A percentile compares a stretch with the other conserved stretches of the same genome.
Conservation (phyloP, 1,140 invertebrate genomes). For the Microplitis mediator region DNA sequence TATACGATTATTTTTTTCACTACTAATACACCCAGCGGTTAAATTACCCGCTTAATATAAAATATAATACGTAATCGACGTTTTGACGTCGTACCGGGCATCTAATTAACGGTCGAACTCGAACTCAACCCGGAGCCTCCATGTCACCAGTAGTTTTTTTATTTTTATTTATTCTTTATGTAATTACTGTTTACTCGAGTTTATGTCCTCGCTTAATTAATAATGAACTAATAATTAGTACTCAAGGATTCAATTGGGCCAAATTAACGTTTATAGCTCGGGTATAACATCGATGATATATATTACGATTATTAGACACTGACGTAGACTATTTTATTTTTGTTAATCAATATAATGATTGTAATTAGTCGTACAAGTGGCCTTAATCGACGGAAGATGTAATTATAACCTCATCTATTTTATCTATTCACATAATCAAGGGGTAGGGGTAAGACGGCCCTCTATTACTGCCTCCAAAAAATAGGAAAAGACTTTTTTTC, state of each 20-base stretch:
- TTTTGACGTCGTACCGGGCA: too few species aligned
- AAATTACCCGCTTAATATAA: too few species aligned
- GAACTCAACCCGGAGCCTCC: too few species aligned
- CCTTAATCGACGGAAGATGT: conserved; percentile 48
- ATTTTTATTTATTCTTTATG: background rate
- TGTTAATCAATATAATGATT: conserved; percentile 46
- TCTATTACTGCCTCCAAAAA: too few species aligned
- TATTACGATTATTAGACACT: background rate
- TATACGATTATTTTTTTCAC: too few species aligned
- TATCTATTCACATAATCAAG: background rate
- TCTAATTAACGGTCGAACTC: too few species aligned
- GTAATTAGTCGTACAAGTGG: conserved; percentile 41
- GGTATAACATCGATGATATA: conserved; percentile 3
- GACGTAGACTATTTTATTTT: conserved; percentile 22
- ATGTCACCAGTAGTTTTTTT: too few species aligned
- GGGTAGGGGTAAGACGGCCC: too few species aligned
- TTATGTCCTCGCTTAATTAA: too few species aligned
- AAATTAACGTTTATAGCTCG: conserved; percentile 37
- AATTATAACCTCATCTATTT: conserved; percentile 45
- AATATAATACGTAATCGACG: too few species aligned
- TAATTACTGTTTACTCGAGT: background rate
- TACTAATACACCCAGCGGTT: too few species aligned
- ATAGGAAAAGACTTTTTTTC: too few species aligned
- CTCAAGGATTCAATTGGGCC: conserved; percentile 44
- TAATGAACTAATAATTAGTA: conserved; percentile 42